Base-by-base conservation (phyloP, 2,797 vertebrate species). In the Benthosema pterotum region DNA sequence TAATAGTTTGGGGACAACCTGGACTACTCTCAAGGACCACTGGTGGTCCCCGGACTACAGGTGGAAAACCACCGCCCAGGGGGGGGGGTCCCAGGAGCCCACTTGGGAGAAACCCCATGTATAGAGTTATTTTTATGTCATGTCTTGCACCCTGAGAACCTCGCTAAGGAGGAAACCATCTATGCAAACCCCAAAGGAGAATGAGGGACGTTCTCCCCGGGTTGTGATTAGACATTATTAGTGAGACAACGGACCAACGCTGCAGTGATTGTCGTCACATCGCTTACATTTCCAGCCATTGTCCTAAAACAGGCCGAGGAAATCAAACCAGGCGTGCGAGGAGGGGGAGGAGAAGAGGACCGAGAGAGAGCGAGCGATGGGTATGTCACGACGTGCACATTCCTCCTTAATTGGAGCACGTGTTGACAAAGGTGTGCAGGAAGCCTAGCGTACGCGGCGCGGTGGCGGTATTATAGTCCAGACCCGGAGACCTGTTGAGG, bases 171-270 rank as follows among this genome's bases (percentile, higher is more conserved):
- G 38, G 52, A 14, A 49, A 72, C 68, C 55, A 65, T 68, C 62
- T 62, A 72, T 52, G n/a, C 42, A 49, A 51, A n/a, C n/a, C 7
- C 6, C 49, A 43, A 64, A 58, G 72, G 61, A 43, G 25, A n/a
- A n/a, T 60, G 74, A 52, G 67, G 66, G 53, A 66, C 5, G 52
- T 25, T 54, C 61, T 58, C 52, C 48, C 18, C 5, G 22, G n/a
- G n/a, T n/a, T 56, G 51, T 72, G 71, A 75, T 79, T 18, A 65
- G 45, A 78, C 69, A 68, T 77, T n/a, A 71, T 63, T 71, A 73
- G 55, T n/a, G 22, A 63, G 61, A 63, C 68, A 43, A 48, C 38
- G 6, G 32, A 53, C 57, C 9, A n/a, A n/a, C 9, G 3, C n/a
- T n/a, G n/a, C n/a, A 38, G 43, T 66, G 57, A 71, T 54, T 69